Evolutionary conservation across 2,888 invertebrate species (phyloP), one percentile per base, ranked within the genome.

Genomic region (Selenia dentaria): DNA sequence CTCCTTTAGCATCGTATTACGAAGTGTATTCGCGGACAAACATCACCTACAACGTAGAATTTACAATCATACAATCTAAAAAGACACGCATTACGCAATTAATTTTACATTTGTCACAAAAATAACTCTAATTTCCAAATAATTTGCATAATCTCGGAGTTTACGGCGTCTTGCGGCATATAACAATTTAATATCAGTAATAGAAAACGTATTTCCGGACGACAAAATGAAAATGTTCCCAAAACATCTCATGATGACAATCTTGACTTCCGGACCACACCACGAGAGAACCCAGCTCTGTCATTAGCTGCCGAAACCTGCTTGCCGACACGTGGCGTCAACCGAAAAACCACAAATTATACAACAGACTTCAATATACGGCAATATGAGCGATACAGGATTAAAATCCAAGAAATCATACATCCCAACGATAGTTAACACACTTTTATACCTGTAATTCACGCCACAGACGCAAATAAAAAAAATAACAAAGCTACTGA

Each of bases 181-280:
- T 51, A 22, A 51, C 57, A 52, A 59, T 67, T 66, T 66, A 59
- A 68, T 74, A 63, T 57, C 54, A 53, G 68, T 74, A 71, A 74
- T 74, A 70, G 57, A 64, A 64, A 63, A 55, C 47, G 58, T 71
- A 70, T 74, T 59, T 71, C 73, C 72, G 69, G 71, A 68, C 62
- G 64, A 62, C 62, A 50, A 69, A 78, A 80, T 79, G 64, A 80
- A 79, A 74, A 76, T 76, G 69, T 78, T 68, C 54, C 57, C 64
- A 66, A 73, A 76, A 64, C 67, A 65, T 59, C 67, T 68, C 59
- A 67, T 70, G 78, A 80, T 81, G 79, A 79, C 83, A 81, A 77
- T 71, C 58, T 67, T 33, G 57, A 87, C 86, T 81, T 88, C 89
- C 89, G 89, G 88, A 80, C 86, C 84, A 82, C 84, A 86, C 85